phyloP scores from a whole-genome alignment of 2,888 invertebrate genomes.

The Epinotia ramella region DNA sequence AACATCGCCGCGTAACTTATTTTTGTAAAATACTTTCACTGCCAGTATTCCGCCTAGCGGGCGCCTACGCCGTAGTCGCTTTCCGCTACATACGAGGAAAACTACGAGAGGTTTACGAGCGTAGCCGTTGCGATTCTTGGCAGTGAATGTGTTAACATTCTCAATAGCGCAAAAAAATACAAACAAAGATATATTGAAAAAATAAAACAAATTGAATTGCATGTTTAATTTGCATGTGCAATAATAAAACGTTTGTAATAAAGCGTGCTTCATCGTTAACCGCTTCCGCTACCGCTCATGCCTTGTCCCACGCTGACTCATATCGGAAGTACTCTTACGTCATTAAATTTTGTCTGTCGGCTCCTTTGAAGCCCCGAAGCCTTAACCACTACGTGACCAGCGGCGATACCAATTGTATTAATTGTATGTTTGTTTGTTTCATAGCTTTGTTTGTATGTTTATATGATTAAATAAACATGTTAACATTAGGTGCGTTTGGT shows the following conservation, averaged over 20 bases:
- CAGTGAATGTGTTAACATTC: no score
- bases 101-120: no score
- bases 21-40: no score
- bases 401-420: slow-evolving; percentile 55
- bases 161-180: no score
- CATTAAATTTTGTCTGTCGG: slow-evolving; percentile 65
- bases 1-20: no score
- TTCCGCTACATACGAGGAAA: no score
- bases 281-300: slow-evolving; percentile 50
- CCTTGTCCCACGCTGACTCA: slow-evolving; percentile 50
- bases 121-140: no score
- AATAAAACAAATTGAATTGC: no score
- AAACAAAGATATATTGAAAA: no score
- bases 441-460: slow-evolving; percentile 4
- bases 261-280: not conserved
- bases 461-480: not conserved
- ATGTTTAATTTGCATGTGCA: no score
- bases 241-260: not conserved
- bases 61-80: no score
- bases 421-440: slow-evolving; percentile 43
- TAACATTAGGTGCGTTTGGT: not conserved
- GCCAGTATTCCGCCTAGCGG: no score
- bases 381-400: slow-evolving; percentile 38
- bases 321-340: slow-evolving; percentile 72
- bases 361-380: slow-evolving; percentile 50